phyloP scores from a whole-genome alignment of 2,113 vertebrate genomes.

The Axis porcinus region DNA sequence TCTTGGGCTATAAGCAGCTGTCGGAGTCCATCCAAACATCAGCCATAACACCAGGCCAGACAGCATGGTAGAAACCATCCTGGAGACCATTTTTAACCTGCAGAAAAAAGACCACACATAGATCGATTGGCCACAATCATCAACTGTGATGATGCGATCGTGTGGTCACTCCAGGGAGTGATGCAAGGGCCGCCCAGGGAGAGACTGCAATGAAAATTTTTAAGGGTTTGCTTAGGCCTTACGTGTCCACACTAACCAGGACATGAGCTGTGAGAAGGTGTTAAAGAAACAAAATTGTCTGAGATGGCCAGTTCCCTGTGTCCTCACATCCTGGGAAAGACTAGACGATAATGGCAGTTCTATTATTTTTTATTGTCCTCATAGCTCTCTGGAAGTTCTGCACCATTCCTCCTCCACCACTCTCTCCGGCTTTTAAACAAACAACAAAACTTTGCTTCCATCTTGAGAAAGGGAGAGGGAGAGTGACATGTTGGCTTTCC shows the following conservation, averaged over 20 bases:
- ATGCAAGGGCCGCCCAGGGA: background rate
- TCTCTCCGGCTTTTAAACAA: background rate
- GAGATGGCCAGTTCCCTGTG: background rate
- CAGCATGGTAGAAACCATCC: slow-evolving; percentile 51
- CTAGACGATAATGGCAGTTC: background rate
- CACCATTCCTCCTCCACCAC: background rate
- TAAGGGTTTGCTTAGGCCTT: background rate
- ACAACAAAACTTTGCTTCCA: background rate
- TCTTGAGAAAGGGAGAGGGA: background rate
- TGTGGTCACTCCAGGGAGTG: background rate
- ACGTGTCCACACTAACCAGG: background rate
- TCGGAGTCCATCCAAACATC: slow-evolving; percentile 76
- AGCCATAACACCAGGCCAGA: slow-evolving; percentile 80
- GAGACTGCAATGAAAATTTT: background rate
- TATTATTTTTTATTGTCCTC: background rate
- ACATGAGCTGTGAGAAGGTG: background rate
- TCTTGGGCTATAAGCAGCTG: slow-evolving; percentile 84
- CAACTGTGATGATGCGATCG: background rate
- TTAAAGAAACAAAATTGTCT: background rate
- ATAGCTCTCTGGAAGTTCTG: background rate
- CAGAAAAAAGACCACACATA: slow-evolving; percentile 38
- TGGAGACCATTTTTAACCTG: slow-evolving; percentile 68
- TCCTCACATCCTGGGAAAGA: background rate
- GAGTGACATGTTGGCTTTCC: background rate
- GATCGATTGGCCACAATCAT: background rate